Conservation (phyloP, 2,888 invertebrate genomes). For the Liodrosophila aerea region DNA sequence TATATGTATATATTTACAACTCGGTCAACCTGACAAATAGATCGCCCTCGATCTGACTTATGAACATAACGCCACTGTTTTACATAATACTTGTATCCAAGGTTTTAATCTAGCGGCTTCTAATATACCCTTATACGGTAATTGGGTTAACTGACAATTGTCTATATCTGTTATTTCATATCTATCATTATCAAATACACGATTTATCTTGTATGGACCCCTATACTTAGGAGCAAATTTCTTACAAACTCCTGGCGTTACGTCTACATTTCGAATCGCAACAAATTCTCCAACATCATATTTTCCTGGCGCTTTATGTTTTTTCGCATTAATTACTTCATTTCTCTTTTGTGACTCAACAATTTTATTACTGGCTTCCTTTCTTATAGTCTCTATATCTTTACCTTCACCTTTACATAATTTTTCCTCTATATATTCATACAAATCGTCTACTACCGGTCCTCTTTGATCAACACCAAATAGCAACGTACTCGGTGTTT, state of each 20-base stretch:
- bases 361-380: too few relatives aligned
- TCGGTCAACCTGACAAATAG: constrained; percentile 1
- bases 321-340: background rate
- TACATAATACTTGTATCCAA: constrained; percentile 2
- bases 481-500: background rate
- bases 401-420: background rate
- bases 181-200: background rate
- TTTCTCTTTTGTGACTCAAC: background rate
- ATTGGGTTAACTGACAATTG: background rate
- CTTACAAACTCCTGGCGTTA: background rate
- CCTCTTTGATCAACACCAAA: background rate
- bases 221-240: constrained; percentile 1
- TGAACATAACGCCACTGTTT: background rate
- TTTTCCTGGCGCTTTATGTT: background rate
- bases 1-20: background rate
- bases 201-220: background rate
- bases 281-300: too few relatives aligned
- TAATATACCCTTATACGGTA: background rate
- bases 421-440: background rate
- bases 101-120: background rate
- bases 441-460: background rate
- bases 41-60: background rate
- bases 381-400: too few relatives aligned
- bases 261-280: background rate
- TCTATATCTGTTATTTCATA: background rate